Evolutionary conservation across 2,113 vertebrate genomes (phyloP).

Genomic region (Athene cunicularia): DNA sequence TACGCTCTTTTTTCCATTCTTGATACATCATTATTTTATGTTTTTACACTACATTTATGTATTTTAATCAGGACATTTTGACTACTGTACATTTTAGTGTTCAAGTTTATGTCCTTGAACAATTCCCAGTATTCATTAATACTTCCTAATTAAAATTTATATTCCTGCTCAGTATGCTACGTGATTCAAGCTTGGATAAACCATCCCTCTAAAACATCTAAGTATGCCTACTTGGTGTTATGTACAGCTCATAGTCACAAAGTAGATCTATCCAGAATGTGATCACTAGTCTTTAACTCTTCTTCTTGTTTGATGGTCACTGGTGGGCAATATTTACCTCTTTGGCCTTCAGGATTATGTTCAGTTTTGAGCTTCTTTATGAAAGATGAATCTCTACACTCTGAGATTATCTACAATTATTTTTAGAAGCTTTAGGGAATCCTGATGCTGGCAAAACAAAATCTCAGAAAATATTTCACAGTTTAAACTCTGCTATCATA

Average conservation of each 20-base stretch:
- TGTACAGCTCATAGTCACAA: neutral
- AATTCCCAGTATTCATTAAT: conserved; percentile 16
- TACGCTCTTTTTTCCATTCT: neutral
- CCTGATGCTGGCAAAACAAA: neutral
- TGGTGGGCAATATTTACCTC: neutral
- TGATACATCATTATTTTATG: neutral
- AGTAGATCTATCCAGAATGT: neutral
- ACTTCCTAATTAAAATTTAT: conserved; percentile 22
- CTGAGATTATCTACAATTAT: neutral
- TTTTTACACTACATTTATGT: neutral
- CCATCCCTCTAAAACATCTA: neutral
- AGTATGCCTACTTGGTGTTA: neutral
- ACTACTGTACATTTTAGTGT: neutral
- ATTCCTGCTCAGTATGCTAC: neutral
- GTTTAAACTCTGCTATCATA: neutral
- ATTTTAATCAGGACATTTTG: neutral
- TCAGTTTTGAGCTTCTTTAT: neutral
- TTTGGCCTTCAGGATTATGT: neutral
- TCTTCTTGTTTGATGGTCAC: neutral
- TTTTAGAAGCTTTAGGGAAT: neutral
- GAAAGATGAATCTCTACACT: neutral
- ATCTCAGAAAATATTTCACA: neutral
- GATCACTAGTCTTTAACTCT: neutral
- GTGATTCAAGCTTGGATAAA: neutral
- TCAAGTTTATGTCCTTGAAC: neutral